These are phyloP conservation scores for Venusia cambrica DNA, from an alignment of 2,888 invertebrate genomes.

Conservation along the genomic window DNA sequence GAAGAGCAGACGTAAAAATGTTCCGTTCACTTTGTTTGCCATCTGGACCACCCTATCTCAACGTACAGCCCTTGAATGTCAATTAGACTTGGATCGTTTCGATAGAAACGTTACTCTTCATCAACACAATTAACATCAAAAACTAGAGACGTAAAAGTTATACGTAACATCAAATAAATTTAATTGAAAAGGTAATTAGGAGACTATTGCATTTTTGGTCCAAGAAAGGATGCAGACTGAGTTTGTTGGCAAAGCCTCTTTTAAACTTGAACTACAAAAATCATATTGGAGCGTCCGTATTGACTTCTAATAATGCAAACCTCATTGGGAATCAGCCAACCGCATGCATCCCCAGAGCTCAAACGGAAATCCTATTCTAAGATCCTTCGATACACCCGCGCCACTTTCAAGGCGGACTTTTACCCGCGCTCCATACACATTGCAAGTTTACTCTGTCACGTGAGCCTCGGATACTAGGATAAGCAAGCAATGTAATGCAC, in stretches of 20 bases:
- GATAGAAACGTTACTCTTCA: conserved; percentile 7
- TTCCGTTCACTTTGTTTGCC: conserved; percentile 30
- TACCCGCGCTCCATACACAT: conserved; percentile 40
- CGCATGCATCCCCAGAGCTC: conserved; percentile 24
- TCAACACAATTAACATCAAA: too few relatives aligned
- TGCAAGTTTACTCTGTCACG: conserved; percentile 45
- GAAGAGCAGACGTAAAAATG: conserved; percentile 26
- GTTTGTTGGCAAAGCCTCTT: too few relatives aligned
- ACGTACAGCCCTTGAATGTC: conserved; percentile 21
- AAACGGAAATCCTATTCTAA: conserved; percentile 28
- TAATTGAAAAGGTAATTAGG: too few relatives aligned
- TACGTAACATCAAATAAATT: too few relatives aligned
- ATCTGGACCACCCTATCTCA: conserved; percentile 28
- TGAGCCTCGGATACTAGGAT: conserved; percentile 35
- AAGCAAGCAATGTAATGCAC: conserved; percentile 30
- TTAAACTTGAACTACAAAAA: too few relatives aligned
- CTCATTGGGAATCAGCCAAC: conserved; percentile 21
- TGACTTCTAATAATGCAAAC: conserved; percentile 18
- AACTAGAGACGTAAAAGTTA: too few relatives aligned
- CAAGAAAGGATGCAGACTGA: too few relatives aligned
- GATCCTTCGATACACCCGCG: conserved; percentile 24
- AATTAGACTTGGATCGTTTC: conserved; percentile 16
- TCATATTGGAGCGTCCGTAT: conserved; percentile 11
- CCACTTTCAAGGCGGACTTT: conserved; percentile 28
- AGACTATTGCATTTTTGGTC: too few relatives aligned